Percentiles rank a stretch among this genome's conserved stretches.
Evolutionary conservation across 1,140 invertebrate species (phyloP).

Genomic region (Drosophila fuyamai): DNA sequence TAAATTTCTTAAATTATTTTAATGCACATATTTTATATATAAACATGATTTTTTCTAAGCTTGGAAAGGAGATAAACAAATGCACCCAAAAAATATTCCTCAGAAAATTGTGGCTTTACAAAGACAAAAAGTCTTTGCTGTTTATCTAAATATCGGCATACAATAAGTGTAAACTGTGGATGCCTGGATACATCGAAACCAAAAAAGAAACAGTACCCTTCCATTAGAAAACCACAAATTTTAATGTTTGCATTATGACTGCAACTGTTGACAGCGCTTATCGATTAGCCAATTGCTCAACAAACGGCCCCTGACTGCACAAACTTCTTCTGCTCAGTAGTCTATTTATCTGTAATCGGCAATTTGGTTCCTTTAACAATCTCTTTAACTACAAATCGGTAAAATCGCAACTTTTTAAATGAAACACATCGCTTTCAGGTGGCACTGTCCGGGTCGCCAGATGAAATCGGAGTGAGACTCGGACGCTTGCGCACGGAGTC

Average conservation of each 20-base stretch:
- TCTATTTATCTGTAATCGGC: constrained; percentile 1
- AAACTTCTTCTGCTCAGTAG: not conserved
- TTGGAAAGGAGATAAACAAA: too few relatives aligned
- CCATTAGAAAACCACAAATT: not conserved
- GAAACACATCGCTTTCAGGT: not conserved
- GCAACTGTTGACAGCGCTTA: not conserved
- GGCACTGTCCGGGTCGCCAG: not conserved
- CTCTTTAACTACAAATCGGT: too few relatives aligned
- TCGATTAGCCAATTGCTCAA: constrained; percentile 2
- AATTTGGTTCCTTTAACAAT: constrained; percentile 4
- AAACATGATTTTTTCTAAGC: too few relatives aligned
- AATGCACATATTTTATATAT: too few relatives aligned
- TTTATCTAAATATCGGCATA: too few relatives aligned
- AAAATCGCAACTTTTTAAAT: not conserved
- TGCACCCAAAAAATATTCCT: too few relatives aligned
- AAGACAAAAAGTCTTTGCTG: too few relatives aligned
- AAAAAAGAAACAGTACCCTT: too few relatives aligned
- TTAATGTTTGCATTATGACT: not conserved
- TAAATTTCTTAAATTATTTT: too few relatives aligned
- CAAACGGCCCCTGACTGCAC: not conserved
- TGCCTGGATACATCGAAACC: too few relatives aligned
- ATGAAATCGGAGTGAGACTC: not conserved
- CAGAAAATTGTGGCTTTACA: too few relatives aligned
- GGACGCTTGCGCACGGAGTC: not conserved
- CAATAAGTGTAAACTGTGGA: too few relatives aligned